Evolutionary conservation across 92 coral and sea anemone species (phyloP).

Genomic region (Epizoanthus illoricatus): DNA sequence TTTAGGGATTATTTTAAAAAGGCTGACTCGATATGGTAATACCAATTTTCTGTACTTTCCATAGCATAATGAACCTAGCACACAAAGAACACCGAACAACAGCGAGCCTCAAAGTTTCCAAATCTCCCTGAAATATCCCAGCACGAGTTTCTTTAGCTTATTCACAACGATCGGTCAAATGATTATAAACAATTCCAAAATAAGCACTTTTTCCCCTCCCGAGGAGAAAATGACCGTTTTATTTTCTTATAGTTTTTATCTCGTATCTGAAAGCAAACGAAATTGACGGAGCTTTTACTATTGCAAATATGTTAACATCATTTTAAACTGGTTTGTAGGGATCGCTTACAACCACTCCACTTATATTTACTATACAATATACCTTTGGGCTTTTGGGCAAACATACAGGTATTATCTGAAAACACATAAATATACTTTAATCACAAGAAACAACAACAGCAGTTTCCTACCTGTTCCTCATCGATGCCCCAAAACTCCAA

Average conservation of each 20-base stretch:
- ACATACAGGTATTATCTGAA: neutral
- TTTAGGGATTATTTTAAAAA: too few relatives aligned
- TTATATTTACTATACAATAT: neutral
- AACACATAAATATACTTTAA: neutral
- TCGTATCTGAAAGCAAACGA: neutral
- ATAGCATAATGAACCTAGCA: too few relatives aligned
- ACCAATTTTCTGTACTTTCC: too few relatives aligned
- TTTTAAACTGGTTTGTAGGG: neutral
- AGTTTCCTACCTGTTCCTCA: slow-evolving; percentile 71
- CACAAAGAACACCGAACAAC: too few relatives aligned
- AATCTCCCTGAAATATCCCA: neutral
- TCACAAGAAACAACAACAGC: neutral
- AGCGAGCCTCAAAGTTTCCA: neutral
- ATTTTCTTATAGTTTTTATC: neutral
- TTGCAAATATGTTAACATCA: too few relatives aligned
- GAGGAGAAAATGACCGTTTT: neutral
- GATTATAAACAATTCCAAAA: too few relatives aligned
- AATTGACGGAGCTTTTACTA: neutral
- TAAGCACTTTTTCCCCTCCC: too few relatives aligned
- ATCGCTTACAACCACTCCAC: neutral
- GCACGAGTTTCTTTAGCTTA: neutral
- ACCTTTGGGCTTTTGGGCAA: neutral
- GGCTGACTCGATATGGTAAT: too few relatives aligned
- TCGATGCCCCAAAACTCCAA: slow-evolving; percentile 97
- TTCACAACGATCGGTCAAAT: neutral